phyloP scores from a whole-genome alignment of 2,113 vertebrate species.

The Gavialis gangeticus region DNA sequence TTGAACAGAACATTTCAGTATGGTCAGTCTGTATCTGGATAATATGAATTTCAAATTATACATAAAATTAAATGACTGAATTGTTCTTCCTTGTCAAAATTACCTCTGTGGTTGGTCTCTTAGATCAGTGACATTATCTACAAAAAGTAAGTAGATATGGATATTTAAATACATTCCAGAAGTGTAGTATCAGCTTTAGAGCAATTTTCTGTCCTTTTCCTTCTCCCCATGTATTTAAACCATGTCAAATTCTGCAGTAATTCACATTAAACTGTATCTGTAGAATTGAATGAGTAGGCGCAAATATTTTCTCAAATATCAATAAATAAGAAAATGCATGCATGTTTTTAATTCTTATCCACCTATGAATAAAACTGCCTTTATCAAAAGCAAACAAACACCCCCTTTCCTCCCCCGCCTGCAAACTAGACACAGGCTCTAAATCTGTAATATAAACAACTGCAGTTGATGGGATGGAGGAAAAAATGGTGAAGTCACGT shows the following conservation, averaged over 20 bases:
- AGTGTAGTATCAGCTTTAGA: background rate
- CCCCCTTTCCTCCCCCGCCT: no score
- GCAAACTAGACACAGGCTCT: accelerated
- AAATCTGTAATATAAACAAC: background rate
- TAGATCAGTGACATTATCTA: background rate
- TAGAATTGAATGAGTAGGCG: background rate
- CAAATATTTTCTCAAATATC: background rate
- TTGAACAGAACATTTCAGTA: background rate
- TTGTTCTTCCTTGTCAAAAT: background rate
- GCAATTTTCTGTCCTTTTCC: background rate
- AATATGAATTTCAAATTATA: conserved; percentile 4
- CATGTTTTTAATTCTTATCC: accelerated
- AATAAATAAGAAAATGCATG: background rate
- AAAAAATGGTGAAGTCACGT: accelerated
- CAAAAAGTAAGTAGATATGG: background rate
- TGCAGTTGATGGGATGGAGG: background rate
- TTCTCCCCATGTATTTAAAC: background rate
- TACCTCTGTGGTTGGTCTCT: background rate
- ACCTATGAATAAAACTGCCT: background rate
- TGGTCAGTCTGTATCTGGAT: background rate
- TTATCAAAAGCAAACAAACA: background rate
- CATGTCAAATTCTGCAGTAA: accelerated
- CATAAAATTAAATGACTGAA: background rate
- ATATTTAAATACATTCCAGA: background rate
- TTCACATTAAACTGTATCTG: background rate